Conservation (phyloP, 2,797 vertebrate genomes). For the Pantherophis alleghaniensis region DNA sequence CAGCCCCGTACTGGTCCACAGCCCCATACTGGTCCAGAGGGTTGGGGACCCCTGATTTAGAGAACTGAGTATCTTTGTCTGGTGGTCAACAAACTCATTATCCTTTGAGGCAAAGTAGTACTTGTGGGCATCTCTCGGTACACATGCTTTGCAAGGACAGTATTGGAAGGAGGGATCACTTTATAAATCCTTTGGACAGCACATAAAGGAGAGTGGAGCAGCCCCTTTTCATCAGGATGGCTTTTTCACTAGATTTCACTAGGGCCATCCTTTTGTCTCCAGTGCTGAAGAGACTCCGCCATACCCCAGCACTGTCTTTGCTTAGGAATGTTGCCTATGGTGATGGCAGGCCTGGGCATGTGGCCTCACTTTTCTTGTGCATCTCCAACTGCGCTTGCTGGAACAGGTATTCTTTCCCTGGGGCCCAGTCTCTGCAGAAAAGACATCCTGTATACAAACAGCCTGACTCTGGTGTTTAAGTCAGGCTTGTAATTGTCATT, state of each 20-base stretch:
- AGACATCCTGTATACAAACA: background rate
- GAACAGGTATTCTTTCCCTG: background rate
- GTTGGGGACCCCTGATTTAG: background rate
- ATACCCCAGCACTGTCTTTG: background rate
- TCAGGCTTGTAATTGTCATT: background rate
- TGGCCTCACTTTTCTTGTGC: background rate
- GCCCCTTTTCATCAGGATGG: background rate
- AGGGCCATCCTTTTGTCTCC: background rate
- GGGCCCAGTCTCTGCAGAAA: background rate
- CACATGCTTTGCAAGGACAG: background rate
- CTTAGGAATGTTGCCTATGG: background rate
- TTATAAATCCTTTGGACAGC: background rate
- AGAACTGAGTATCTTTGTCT: background rate
- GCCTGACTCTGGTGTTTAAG: background rate
- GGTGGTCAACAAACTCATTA: background rate
- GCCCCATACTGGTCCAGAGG: too few relatives aligned
- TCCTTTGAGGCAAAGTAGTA: background rate
- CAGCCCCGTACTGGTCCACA: too few relatives aligned
- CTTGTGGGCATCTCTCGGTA: background rate
- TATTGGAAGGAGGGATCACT: background rate
- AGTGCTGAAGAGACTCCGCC: background rate
- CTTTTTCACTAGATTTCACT: background rate
- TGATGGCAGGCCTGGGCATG: background rate
- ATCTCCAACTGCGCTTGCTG: conserved; percentile 1
- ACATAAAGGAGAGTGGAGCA: background rate